Percentiles rank a stretch among this genome's conserved stretches.
Evolutionary conservation across 2,797 vertebrate genomes (phyloP).

Genomic region (Sorex maritimensis): DNA sequence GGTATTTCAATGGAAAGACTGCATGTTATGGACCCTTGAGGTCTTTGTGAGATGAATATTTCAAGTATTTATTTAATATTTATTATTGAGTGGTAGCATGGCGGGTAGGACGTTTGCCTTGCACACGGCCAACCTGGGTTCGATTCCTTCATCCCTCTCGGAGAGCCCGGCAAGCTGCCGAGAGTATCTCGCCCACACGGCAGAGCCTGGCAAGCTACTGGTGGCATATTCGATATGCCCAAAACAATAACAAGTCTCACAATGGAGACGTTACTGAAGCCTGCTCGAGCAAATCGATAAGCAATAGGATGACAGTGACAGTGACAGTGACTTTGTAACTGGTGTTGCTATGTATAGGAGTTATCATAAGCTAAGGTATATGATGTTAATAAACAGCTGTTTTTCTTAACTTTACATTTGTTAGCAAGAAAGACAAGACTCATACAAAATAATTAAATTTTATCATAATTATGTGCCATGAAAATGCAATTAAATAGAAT

Average conservation of each 20-base stretch:
- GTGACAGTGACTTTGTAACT: neutral
- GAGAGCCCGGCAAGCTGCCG: too few species aligned
- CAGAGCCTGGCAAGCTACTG: too few species aligned
- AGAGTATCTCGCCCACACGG: too few species aligned
- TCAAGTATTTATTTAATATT: slow-evolving; percentile 24
- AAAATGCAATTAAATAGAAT: slow-evolving; percentile 36
- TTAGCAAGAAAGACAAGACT: neutral
- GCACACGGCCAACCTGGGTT: too few species aligned
- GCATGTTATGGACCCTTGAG: neutral
- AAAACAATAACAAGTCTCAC: too few species aligned
- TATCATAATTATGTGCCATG: neutral
- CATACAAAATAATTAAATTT: slow-evolving; percentile 8
- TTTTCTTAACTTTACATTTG: slow-evolving; percentile 12
- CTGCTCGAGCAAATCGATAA: too few species aligned
- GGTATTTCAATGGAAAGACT: neutral
- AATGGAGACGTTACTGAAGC: too few species aligned
- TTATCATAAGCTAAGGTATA: neutral
- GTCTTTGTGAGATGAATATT: neutral
- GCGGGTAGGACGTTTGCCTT: too few species aligned
- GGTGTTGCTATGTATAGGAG: neutral
- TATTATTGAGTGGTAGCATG: neutral
- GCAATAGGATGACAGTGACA: too few species aligned
- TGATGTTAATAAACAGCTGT: neutral
- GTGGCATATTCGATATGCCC: too few species aligned
- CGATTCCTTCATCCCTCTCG: too few species aligned